Evolutionary conservation across 2,797 vertebrate genomes (phyloP).

Genomic region (Trichosurus vulpecula): DNA sequence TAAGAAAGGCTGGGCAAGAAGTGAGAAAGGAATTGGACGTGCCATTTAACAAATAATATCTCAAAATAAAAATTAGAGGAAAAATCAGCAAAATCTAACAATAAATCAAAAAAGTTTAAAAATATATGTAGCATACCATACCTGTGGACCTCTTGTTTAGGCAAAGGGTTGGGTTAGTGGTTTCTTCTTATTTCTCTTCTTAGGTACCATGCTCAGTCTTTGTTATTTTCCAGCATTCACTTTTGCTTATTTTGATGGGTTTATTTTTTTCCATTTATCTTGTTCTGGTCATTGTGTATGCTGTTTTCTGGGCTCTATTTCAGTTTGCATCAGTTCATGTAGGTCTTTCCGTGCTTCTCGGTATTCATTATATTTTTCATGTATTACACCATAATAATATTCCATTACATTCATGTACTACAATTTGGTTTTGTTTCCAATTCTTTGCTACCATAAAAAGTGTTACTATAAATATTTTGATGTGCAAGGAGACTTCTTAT

Average conservation of each 20-base stretch:
- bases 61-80: not conserved
- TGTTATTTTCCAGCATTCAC: not conserved
- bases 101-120: not conserved
- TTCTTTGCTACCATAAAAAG: not conserved
- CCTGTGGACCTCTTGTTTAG: not conserved
- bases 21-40: not conserved
- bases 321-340: not conserved
- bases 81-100: not conserved
- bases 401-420: not conserved
- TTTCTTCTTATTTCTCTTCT: not conserved
- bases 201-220: not conserved
- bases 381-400: not conserved
- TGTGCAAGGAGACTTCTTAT: not conserved
- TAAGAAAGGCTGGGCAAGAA: not conserved
- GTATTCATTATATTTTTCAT: not conserved
- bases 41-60: not conserved
- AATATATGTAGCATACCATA: not conserved
- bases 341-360: not conserved
- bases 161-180: not conserved
- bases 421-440: not conserved
- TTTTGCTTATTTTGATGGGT: not conserved
- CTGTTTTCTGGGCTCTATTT: not conserved
- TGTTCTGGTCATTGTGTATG: not conserved
- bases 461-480: not conserved
- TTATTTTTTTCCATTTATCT: not conserved